A percentile compares a stretch with the other conserved stretches of the same genome.
Conservation (phyloP, 2,888 invertebrate species). For the Dorcus hopei region DNA sequence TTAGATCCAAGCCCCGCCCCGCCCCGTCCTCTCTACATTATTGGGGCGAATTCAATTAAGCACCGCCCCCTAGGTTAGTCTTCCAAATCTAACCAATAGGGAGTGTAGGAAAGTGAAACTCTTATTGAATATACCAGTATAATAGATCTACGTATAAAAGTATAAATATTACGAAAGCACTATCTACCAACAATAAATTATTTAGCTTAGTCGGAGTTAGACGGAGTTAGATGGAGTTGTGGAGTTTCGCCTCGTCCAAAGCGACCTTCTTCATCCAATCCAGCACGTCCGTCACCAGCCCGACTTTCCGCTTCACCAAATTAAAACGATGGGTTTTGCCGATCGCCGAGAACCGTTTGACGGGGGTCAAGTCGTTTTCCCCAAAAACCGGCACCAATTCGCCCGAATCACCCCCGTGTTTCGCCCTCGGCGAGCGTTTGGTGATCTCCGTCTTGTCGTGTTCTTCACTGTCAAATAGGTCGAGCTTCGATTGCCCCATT, state of each 20-base stretch:
- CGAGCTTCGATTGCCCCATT: not conserved
- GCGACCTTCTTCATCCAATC: constrained; percentile 25
- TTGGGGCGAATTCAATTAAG: no score
- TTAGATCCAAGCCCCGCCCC: no score
- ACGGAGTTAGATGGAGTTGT: no score
- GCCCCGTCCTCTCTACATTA: no score
- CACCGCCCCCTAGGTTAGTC: no score
- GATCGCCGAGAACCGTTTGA: not conserved
- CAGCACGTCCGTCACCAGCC: constrained; percentile 23
- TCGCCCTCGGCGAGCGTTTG: constrained; percentile 1
- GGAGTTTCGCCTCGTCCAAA: constrained; percentile 9
- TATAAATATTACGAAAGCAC: no score
- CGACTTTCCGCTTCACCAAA: constrained; percentile 6
- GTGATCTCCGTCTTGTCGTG: not conserved
- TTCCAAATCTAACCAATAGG: no score
- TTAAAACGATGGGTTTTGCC: not conserved
- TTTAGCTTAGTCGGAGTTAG: no score
- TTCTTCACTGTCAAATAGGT: not conserved
- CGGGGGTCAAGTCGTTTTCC: not conserved
- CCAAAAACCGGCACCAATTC: not conserved
- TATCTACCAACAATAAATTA: no score
- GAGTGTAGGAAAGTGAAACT: no score
- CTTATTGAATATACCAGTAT: no score
- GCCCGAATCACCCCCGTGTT: not conserved
- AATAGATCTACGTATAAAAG: no score